Conservation (phyloP, 1,140 invertebrate species). For the Eupristina koningsbergeri region DNA sequence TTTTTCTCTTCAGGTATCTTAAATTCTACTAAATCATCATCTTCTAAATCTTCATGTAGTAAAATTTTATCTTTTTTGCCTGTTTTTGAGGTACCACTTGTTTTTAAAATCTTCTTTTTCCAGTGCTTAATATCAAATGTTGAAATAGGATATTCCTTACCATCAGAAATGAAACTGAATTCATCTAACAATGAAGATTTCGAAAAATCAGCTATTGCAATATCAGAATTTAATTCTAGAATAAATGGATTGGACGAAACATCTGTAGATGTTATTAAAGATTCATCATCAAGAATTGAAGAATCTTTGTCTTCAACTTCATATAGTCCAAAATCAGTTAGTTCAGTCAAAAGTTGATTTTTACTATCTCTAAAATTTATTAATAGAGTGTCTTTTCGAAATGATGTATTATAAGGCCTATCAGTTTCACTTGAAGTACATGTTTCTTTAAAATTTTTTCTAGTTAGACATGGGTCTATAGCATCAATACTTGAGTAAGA, state of each 20-base stretch:
- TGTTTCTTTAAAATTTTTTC: slow-evolving; percentile 43
- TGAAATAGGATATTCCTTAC: slow-evolving; percentile 24
- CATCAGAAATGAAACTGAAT: slow-evolving; percentile 13
- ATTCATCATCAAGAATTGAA: slow-evolving; percentile 24
- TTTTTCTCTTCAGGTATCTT: slow-evolving; percentile 12
- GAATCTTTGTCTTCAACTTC: slow-evolving; percentile 14
- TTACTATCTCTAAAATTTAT: slow-evolving; percentile 27
- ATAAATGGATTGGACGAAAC: slow-evolving; percentile 12
- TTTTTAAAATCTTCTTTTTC: slow-evolving; percentile 34
- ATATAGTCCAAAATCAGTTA: slow-evolving; percentile 28
- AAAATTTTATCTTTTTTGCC: not conserved
- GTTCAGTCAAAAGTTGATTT: slow-evolving; percentile 26
- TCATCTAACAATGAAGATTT: slow-evolving; percentile 20
- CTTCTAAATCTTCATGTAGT: not conserved
- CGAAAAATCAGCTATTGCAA: slow-evolving; percentile 27
- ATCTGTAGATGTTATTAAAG: slow-evolving; percentile 16
- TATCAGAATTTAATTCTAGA: slow-evolving; percentile 32
- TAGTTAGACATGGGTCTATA: slow-evolving; percentile 54
- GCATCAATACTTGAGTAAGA: slow-evolving; percentile 52
- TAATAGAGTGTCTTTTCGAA: slow-evolving; percentile 30
- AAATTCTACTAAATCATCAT: not conserved
- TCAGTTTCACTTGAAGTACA: slow-evolving; percentile 13
- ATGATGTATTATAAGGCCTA: slow-evolving; percentile 14
- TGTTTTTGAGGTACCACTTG: slow-evolving; percentile 3
- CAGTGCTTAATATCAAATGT: slow-evolving; percentile 17